A percentile compares a stretch with the other conserved stretches of the same genome.
These are phyloP conservation scores for Ceratina calcarata DNA, from an alignment of 1,140 invertebrate genomes.

Conservation along the genomic window DNA sequence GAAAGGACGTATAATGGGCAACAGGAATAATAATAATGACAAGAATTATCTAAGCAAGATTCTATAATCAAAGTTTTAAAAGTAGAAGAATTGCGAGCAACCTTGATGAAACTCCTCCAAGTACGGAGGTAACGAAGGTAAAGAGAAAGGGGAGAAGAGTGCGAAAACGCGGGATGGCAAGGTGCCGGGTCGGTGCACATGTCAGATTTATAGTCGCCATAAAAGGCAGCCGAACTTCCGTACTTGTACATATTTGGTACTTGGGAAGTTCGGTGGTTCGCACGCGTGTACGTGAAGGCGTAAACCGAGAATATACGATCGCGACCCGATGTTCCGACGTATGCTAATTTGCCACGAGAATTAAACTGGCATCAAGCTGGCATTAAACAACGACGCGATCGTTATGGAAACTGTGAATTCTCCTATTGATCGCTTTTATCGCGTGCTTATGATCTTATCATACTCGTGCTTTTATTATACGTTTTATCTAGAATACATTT, in stretches of 20 bases:
- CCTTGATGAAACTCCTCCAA: too few species aligned
- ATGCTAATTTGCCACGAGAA: constrained; percentile 30
- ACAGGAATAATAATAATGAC: too few species aligned
- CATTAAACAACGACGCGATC: not conserved
- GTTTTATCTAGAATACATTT: too few species aligned
- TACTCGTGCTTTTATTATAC: too few species aligned
- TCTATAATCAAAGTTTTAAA: too few species aligned
- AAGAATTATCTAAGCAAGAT: too few species aligned
- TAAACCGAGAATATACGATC: constrained; percentile 36
- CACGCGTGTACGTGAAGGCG: constrained; percentile 13
- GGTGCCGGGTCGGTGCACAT: constrained; percentile 3
- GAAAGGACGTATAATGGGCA: too few species aligned
- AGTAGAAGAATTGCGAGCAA: too few species aligned
- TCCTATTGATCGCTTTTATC: too few species aligned
- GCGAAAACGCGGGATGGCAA: not conserved
- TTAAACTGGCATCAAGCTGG: constrained; percentile 17
- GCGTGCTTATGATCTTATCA: too few species aligned
- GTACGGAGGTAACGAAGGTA: not conserved
- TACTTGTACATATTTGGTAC: not conserved
- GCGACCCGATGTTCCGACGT: constrained; percentile 13
- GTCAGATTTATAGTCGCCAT: constrained; percentile 40
- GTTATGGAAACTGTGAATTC: too few species aligned
- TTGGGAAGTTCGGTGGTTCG: not conserved
- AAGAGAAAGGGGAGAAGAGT: too few species aligned
- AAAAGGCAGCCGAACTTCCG: constrained; percentile 26